Conservation (phyloP, 2,888 invertebrate species). For the Petrolisthes manimaculis region DNA sequence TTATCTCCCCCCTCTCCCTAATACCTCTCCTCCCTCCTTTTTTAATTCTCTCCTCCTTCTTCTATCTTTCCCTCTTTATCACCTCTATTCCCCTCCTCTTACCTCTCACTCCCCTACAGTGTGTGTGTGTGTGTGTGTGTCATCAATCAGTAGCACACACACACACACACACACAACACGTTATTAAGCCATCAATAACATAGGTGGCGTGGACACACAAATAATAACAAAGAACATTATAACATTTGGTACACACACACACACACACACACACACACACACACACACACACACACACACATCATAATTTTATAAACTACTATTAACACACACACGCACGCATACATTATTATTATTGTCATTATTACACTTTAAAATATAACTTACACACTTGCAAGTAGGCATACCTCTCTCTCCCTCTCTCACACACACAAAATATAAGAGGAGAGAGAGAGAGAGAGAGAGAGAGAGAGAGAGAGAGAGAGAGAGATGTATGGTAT, state of each 20-base stretch:
- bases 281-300: too few species aligned
- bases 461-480: constrained; percentile 11
- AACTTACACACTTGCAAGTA: background rate
- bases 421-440: background rate
- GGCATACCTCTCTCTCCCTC: background rate
- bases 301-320: too few species aligned
- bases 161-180: too few species aligned
- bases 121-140: too few species aligned
- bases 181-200: too few species aligned
- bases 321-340: too few species aligned
- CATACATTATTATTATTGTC: background rate
- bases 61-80: background rate
- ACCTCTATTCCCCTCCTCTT: background rate
- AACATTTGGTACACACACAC: too few species aligned
- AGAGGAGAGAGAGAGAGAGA: constrained; percentile 21
- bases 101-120: background rate
- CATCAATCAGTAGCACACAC: too few species aligned
- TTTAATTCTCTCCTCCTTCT: background rate
- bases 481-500: constrained; percentile 23
- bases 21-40: too few species aligned
- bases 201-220: too few species aligned
- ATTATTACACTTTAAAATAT: background rate
- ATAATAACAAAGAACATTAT: too few species aligned
- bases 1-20: background rate
- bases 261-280: too few species aligned